These are phyloP conservation scores for Cyprinodon tularosa DNA, from an alignment of 2,113 vertebrate genomes.

Conservation along the genomic window DNA sequence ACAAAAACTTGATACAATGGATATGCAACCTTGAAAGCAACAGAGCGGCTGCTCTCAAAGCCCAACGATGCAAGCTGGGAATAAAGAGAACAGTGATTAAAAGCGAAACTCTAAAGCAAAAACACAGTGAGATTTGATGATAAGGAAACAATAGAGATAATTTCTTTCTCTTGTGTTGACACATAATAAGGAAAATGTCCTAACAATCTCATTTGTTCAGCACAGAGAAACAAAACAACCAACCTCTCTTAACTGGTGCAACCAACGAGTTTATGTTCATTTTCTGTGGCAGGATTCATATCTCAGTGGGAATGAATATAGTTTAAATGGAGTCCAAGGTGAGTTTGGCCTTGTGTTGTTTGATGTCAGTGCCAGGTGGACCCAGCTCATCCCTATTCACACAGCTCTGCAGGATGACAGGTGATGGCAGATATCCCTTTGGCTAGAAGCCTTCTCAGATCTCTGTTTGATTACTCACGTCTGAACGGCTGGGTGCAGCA, in stretches of 20 bases:
- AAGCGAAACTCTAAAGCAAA: constrained; percentile 2
- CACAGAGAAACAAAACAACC: constrained; percentile 27
- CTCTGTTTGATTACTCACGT: constrained; percentile 52
- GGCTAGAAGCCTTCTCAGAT: constrained; percentile 43
- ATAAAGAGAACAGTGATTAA: not conserved
- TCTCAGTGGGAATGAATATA: not conserved
- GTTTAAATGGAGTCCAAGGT: constrained; percentile 27
- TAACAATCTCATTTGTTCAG: constrained; percentile 35
- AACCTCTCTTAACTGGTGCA: not conserved
- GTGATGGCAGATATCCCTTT: constrained; percentile 39
- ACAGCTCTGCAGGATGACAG: constrained; percentile 39
- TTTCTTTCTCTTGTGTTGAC: constrained; percentile 14
- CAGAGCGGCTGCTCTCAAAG: constrained; percentile 33
- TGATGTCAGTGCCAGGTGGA: constrained; percentile 8
- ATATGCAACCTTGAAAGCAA: constrained; percentile 37
- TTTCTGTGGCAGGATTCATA: not conserved
- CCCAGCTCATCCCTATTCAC: constrained; percentile 27
- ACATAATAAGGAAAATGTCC: constrained; percentile 26
- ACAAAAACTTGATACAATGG: constrained; percentile 9
- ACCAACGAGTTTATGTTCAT: not conserved
- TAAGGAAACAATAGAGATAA: constrained; percentile 1
- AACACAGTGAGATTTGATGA: constrained; percentile 27
- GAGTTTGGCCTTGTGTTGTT: constrained; percentile 30
- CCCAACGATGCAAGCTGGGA: constrained; percentile 5
- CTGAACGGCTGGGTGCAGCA: constrained; percentile 29